Evolutionary conservation across 2,113 vertebrate genomes (phyloP).

Genomic region (Coreoperca whiteheadi): DNA sequence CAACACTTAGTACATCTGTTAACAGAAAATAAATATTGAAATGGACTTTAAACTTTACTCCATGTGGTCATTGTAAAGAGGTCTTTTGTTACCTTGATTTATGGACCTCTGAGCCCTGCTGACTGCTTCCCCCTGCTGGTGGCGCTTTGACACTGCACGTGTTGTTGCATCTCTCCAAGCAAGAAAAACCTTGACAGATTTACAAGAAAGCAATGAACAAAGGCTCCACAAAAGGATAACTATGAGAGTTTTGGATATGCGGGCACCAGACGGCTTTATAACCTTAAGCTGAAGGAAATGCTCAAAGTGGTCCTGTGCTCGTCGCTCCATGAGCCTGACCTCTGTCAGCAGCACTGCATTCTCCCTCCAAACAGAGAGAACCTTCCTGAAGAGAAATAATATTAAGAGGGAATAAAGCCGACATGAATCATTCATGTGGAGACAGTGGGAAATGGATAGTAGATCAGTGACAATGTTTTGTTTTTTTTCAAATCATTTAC

Average conservation of each 20-base stretch:
- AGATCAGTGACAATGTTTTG: background rate
- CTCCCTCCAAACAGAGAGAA: conserved; percentile 83
- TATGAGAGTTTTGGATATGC: background rate
- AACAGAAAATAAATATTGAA: background rate
- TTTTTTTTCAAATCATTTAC: background rate
- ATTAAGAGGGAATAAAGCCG: background rate
- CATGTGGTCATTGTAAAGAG: background rate
- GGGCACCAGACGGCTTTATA: background rate
- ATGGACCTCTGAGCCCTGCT: conserved; percentile 74
- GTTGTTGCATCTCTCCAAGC: conserved; percentile 83
- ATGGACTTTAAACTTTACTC: background rate
- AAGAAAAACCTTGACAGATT: conserved; percentile 73
- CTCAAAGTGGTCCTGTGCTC: conserved; percentile 81
- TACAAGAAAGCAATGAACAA: conserved; percentile 16
- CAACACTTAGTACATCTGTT: background rate
- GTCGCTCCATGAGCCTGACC: conserved; percentile 61
- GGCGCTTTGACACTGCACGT: conserved; percentile 50
- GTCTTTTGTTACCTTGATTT: conserved; percentile 79
- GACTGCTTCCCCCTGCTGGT: conserved; percentile 80
- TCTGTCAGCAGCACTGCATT: conserved; percentile 64
- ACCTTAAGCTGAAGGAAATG: conserved; percentile 86
- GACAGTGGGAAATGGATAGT: background rate
- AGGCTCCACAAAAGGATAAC: background rate
- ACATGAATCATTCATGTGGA: background rate
- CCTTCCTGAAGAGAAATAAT: conserved; percentile 67